Base-by-base conservation (phyloP, 1,140 invertebrate species). In the Neotoxoptera formosana region DNA sequence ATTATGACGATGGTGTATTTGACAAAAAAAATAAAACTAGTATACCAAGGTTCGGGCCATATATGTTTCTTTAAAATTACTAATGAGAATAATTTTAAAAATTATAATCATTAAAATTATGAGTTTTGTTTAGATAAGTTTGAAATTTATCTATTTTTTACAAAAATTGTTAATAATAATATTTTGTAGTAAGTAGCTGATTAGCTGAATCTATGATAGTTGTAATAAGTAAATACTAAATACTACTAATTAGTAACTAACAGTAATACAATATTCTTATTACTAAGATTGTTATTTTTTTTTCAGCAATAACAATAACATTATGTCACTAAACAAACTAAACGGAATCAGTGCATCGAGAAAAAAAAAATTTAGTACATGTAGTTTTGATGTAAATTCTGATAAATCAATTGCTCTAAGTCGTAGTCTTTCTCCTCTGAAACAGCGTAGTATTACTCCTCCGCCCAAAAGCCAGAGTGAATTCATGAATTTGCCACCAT, bases 381-480 rank as follows among this genome's bases (percentile, higher is more conserved):
- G 76, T 45, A 93, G 91, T 56, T 93, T 93, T 84, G 91, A 93
- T 53, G 48, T 84, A n/a, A 30, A 45, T 93, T 93, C 91, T 30
- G 91, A 86, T 86, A 51, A 53, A 21, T 84, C 91, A 56, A 51
- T 48, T 47, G 76, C 76, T 53, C 41, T 67, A 41, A 93, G 91
- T 14, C 91, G 81, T 30, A 93, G 91, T 83, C 48, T 93, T 8
- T 93, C 91, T 84, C 91, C 91, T 53, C n/a, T 93, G 2, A 93
- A 93, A 86, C 91, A 93, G 45, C 67, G 91, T 6, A 93, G 91
- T 51, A 93, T 86, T 30, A 93, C 91, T 84, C 91, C 91, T 41
- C 91, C 91, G 0, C 91, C 91, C 7, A 93, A 93, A 93, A 93
- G 53, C 53, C 91, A 53, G 17, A 7, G 30, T 11, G 81, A 93